Percentiles rank a stretch among this genome's conserved stretches.
phyloP scores from a whole-genome alignment of 1,140 invertebrate species.

The Berghia stephanieae region DNA sequence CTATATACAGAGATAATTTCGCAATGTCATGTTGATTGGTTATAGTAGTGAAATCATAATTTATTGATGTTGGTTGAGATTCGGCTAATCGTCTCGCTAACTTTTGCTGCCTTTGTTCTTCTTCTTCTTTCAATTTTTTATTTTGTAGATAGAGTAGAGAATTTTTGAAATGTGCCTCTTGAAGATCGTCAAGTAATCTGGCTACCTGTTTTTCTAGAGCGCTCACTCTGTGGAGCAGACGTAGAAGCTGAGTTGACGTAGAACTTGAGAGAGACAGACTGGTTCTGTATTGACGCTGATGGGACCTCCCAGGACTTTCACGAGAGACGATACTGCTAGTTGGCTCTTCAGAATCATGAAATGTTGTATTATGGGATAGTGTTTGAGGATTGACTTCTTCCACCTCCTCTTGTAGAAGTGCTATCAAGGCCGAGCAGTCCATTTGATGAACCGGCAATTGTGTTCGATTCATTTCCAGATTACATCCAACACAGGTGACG shows the following conservation, averaged over 20 bases:
- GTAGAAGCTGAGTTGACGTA: background rate
- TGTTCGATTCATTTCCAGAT: constrained; percentile 40
- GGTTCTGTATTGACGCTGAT: background rate
- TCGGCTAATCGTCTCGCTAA: background rate
- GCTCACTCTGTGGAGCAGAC: constrained; percentile 27
- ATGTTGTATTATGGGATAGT: background rate
- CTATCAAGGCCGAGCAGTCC: constrained; percentile 51
- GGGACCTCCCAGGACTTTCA: background rate
- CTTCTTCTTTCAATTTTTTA: constrained; percentile 26
- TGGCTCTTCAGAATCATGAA: background rate
- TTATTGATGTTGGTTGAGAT: background rate
- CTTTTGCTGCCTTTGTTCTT: background rate
- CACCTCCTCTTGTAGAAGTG: constrained; percentile 44
- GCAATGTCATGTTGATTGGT: constrained; percentile 45
- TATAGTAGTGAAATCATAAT: background rate
- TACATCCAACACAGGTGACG: constrained; percentile 57
- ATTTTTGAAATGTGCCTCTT: constrained; percentile 44
- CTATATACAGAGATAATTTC: constrained; percentile 55
- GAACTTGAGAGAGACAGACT: background rate
- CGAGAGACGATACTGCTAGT: background rate
- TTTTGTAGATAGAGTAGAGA: constrained; percentile 17
- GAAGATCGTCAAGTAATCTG: constrained; percentile 27
- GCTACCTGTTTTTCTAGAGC: constrained; percentile 31
- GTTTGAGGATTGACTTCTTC: constrained; percentile 26
- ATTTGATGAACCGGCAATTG: constrained; percentile 58